Evolutionary conservation across 2,888 invertebrate genomes (phyloP), one percentile per base, ranked within the genome.

Genomic region (Lumbricus terrestris): DNA sequence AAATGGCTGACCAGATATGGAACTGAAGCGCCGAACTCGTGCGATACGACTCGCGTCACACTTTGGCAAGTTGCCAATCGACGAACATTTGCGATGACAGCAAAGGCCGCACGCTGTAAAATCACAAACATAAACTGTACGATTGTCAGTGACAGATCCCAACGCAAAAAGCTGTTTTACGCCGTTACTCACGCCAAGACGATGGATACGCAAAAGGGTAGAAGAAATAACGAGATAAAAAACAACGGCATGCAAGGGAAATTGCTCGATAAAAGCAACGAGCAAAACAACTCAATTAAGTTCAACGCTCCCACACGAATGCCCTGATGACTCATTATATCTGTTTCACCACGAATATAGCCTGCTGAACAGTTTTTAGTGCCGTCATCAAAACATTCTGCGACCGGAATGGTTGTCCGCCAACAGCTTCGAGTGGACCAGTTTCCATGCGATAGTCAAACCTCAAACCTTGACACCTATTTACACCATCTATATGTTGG

Each of bases 11-110:
- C 85, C 85, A 34, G 85, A 85, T 23, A 85, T 85, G 37, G 85
- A 85, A 16, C 85, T 85, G 85, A 85, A 85, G 35, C 85, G 85
- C 23, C 85, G 85, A 16, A 85, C 85, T 85, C 85, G 85, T 85
- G 85, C 85, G 6, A 35, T 85, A 35, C 85, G 85, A 85, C 85
- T 85, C n/a, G 85, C 85, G 23, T 85, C 85, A 85, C 85, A 85
- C 35, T 85, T 85, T 85, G 85, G 85, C 85, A 85, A 35, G 23
- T 85, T 85, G 85, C 96, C 96, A 91, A 96, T 96, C 88, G 96
- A 96, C 88, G 96, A 96, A 94, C 97, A 97, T 92, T 96, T 96
- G 92, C 96, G 96, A 95, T 97, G 97, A 92, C 96, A 96, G 91
- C 97, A 96, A 93, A 97, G 95, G 91, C 97, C 97, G 95, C 97